These are phyloP conservation scores for Hystrix brachyura DNA, from an alignment of 2,113 vertebrate genomes.

Conservation along the genomic window DNA sequence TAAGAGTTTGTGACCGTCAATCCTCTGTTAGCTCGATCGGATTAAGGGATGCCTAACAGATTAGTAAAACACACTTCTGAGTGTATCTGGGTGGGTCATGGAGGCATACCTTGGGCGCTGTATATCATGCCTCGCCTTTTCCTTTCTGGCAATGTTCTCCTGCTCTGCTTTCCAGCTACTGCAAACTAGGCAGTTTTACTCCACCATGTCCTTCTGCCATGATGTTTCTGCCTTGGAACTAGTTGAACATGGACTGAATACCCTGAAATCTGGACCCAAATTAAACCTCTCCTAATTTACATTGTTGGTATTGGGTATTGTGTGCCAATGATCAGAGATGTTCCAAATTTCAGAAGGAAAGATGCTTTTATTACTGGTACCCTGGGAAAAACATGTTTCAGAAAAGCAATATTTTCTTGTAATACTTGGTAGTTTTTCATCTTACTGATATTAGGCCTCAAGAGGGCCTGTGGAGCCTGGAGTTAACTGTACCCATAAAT, in stretches of 20 bases:
- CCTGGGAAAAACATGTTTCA: not conserved
- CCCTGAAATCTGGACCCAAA: not conserved
- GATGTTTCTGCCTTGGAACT: not conserved
- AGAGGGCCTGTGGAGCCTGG: fast-evolving
- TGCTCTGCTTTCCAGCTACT: not conserved
- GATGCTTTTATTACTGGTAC: not conserved
- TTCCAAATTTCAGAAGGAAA: not conserved
- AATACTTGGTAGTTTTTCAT: not conserved
- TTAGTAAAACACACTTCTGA: not conserved
- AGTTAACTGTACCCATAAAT: not conserved
- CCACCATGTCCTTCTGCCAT: not conserved
- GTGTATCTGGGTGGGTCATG: not conserved
- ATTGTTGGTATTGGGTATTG: not conserved
- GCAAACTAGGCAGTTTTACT: not conserved
- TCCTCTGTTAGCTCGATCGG: not conserved
- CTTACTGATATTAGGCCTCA: not conserved
- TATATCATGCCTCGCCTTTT: not conserved
- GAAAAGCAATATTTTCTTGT: not conserved
- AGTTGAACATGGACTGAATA: not conserved
- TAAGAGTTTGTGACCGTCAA: not conserved
- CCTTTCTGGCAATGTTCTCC: not conserved
- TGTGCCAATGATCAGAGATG: not conserved
- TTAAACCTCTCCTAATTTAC: not conserved
- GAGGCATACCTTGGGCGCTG: not conserved
- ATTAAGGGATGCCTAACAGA: not conserved